These are phyloP conservation scores for Elysia chlorotica DNA, from an alignment of 1,140 invertebrate species.

Conservation along the genomic window DNA sequence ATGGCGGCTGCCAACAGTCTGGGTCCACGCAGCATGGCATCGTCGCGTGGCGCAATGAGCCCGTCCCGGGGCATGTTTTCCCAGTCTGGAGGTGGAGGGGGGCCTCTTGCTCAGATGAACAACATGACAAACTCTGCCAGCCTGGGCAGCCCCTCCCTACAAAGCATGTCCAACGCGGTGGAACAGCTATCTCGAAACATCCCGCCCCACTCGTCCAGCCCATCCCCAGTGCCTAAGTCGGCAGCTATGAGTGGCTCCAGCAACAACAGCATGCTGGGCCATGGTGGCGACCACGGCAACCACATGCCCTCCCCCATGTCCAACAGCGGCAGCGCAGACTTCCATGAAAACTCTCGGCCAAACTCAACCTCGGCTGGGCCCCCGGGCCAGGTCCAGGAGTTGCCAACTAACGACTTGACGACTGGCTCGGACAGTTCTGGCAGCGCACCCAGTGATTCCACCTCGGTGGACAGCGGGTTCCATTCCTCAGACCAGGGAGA, in stretches of 20 bases:
- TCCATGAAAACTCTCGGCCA: constrained; percentile 28
- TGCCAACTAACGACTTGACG: constrained; percentile 15
- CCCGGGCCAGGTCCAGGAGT: too few species aligned
- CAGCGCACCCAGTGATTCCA: constrained; percentile 30
- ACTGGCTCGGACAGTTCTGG: constrained; percentile 24
- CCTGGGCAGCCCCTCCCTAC: constrained; percentile 35
- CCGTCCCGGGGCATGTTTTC: constrained; percentile 19
- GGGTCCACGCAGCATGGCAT: constrained; percentile 26
- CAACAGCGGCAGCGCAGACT: constrained; percentile 23
- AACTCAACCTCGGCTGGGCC: constrained; percentile 32
- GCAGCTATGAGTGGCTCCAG: constrained; percentile 16
- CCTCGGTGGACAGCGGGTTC: constrained; percentile 31
- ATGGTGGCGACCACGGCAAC: constrained; percentile 7
- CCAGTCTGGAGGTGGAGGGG: constrained; percentile 12
- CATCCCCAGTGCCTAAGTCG: constrained; percentile 25
- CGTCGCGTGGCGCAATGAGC: constrained; percentile 16
- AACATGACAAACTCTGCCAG: constrained; percentile 33
- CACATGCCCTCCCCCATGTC: constrained; percentile 23
- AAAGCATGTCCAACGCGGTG: constrained; percentile 41
- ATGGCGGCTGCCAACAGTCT: constrained; percentile 58
- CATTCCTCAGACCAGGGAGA: constrained; percentile 31
- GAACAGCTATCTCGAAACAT: constrained; percentile 38
- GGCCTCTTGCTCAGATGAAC: constrained; percentile 39
- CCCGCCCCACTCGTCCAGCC: constrained; percentile 19
- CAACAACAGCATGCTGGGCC: constrained; percentile 5